Conservation (phyloP, 2,888 invertebrate species). For the Campoplex capitator region DNA sequence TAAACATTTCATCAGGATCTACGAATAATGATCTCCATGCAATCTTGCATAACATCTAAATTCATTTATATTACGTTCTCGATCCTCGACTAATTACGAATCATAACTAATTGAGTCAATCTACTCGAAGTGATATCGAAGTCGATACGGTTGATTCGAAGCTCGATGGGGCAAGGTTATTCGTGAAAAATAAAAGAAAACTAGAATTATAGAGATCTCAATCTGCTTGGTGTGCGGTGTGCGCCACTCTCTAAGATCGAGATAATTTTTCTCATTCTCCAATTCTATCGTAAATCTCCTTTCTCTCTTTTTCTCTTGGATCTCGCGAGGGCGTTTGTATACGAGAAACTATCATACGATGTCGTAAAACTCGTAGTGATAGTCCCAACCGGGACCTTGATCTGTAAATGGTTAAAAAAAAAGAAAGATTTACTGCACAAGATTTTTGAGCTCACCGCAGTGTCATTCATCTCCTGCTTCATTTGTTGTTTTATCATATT, state of each 20-base stretch:
- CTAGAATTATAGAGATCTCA: background rate
- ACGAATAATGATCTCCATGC: too few relatives aligned
- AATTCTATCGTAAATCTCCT: slow-evolving; percentile 47
- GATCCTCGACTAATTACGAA: background rate
- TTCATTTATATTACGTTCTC: background rate
- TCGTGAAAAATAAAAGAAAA: slow-evolving; percentile 19
- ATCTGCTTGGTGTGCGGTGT: slow-evolving; percentile 31
- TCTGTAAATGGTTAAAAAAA: background rate
- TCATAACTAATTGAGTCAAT: background rate
- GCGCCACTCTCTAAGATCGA: slow-evolving; percentile 32
- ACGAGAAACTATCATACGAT: background rate
- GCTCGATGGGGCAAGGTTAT: slow-evolving; percentile 3
- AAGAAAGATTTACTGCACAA: background rate
- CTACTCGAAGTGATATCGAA: slow-evolving; percentile 2
- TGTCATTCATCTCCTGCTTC: background rate
- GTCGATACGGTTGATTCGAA: slow-evolving; percentile 1
- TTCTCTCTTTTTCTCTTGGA: slow-evolving; percentile 27
- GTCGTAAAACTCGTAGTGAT: slow-evolving; percentile 4
- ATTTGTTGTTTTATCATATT: background rate
- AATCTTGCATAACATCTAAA: background rate
- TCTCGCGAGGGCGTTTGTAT: slow-evolving; percentile 34
- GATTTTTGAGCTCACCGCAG: background rate
- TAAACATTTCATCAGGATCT: too few relatives aligned
- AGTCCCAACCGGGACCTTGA: slow-evolving; percentile 17
- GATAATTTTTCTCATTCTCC: slow-evolving; percentile 40